These are phyloP conservation scores for Lophotriccus pileatus DNA, from an alignment of 2,797 vertebrate species.

Conservation along the genomic window DNA sequence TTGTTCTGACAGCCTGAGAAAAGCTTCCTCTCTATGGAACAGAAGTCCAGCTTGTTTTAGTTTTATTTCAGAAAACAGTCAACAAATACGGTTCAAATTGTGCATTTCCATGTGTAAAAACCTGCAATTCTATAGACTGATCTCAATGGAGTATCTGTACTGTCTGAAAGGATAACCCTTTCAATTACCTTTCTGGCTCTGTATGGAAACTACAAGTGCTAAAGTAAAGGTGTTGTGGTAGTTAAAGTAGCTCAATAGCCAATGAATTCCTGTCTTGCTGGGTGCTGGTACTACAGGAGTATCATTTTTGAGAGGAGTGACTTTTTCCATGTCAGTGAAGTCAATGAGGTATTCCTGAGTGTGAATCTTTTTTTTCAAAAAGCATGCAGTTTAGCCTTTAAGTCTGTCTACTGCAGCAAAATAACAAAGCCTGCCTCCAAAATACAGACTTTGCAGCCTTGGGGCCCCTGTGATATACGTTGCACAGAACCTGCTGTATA, in stretches of 20 bases:
- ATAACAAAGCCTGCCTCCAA: neutral
- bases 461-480: accelerated
- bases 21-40: neutral
- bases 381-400: neutral
- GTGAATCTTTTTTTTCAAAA: neutral
- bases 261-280: neutral
- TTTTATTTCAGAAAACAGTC: neutral
- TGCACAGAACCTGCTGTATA: neutral
- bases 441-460: neutral
- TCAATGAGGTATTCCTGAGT: neutral
- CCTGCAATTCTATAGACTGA: neutral
- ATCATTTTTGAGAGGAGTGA: neutral
- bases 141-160: neutral
- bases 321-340: neutral
- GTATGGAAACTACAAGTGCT: neutral
- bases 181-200: neutral
- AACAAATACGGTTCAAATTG: neutral
- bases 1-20: neutral
- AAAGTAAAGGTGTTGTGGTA: neutral
- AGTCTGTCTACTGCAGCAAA: neutral
- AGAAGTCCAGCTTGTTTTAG: neutral
- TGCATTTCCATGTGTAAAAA: neutral
- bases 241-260: neutral
- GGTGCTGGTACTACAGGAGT: neutral
- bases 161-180: neutral